phyloP scores from a whole-genome alignment of 1,140 invertebrate genomes.

The Anadara kagoshimensis region DNA sequence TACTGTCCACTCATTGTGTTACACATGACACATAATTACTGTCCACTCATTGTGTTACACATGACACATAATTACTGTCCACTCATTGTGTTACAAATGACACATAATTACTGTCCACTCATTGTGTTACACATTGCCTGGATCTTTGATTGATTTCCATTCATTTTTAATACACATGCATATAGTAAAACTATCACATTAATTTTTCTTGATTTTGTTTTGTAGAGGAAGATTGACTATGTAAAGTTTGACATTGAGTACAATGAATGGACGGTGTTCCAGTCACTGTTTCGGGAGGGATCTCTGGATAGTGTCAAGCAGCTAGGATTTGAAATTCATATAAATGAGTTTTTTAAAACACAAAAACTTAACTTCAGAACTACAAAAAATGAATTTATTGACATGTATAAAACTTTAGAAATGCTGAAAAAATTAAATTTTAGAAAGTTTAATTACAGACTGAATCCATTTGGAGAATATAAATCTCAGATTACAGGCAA shows the following conservation, averaged over 20 bases:
- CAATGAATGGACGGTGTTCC: constrained; percentile 52
- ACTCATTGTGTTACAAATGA: too few species aligned
- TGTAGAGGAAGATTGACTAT: constrained; percentile 51
- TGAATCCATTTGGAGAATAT: constrained; percentile 58
- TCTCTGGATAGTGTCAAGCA: constrained; percentile 54
- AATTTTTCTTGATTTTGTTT: neutral
- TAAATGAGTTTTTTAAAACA: constrained; percentile 41
- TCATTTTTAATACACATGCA: too few species aligned
- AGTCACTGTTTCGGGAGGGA: constrained; percentile 39
- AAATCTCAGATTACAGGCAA: constrained; percentile 35
- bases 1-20: too few species aligned
- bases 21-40: too few species aligned
- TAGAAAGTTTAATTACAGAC: constrained; percentile 54
- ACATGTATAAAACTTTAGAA: constrained; percentile 50
- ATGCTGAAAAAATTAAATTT: constrained; percentile 49
- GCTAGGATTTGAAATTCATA: constrained; percentile 58
- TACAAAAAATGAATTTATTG: constrained; percentile 43
- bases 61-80: too few species aligned
- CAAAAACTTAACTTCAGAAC: constrained; percentile 29
- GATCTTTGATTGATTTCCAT: too few species aligned
- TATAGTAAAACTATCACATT: neutral
- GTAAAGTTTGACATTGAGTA: constrained; percentile 62
- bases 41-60: too few species aligned
- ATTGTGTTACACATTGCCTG: too few species aligned
- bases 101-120: too few species aligned